phyloP scores from a whole-genome alignment of 2,888 invertebrate species.

The Rapana venosa region DNA sequence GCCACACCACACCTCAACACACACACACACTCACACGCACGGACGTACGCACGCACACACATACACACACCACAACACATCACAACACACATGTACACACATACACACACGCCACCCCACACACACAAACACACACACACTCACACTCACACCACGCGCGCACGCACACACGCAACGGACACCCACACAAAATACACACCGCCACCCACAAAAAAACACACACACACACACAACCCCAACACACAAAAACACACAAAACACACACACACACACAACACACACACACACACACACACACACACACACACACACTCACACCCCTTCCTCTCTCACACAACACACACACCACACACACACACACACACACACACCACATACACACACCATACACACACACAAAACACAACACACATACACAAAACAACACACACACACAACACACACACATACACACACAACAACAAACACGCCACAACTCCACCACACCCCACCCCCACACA shows the following conservation, averaged over 20 bases:
- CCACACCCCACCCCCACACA: not conserved
- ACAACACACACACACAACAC: no score
- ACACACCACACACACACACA: not conserved
- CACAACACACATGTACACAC: not conserved
- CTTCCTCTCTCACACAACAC: no score
- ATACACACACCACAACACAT: not conserved
- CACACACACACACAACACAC: no score
- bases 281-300: no score
- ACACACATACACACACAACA: not conserved
- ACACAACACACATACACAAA: not conserved
- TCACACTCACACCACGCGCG: not conserved
- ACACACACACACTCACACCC: no score
- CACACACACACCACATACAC: not conserved
- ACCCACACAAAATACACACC: no score
- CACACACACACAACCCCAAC: no score
- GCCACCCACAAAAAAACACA: no score
- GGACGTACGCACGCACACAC: not conserved
- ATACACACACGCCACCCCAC: slow-evolving; percentile 6
- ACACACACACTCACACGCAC: not conserved
- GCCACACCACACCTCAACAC: not conserved
- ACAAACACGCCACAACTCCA: no score
- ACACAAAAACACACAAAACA: no score
- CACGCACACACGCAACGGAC: not conserved
- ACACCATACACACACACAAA: not conserved
- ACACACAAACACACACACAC: not conserved